Evolutionary conservation across 2,888 invertebrate species (phyloP).

Genomic region (Limenitis camilla): DNA sequence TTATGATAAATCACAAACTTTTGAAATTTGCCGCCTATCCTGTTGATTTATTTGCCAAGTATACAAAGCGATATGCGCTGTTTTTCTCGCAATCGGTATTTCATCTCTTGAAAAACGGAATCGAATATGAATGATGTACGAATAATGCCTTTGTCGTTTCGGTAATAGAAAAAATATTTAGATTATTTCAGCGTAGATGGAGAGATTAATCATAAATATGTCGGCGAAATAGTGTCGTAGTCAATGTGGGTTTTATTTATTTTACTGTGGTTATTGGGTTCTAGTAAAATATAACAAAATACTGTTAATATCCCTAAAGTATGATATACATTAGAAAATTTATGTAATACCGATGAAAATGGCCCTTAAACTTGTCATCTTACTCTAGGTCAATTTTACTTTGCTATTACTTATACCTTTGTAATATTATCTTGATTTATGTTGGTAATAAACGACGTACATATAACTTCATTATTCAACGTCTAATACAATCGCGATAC

Average conservation of each 20-base stretch:
- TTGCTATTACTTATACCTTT: too few relatives aligned
- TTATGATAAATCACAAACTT: constrained; percentile 73
- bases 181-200: constrained; percentile 4
- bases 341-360: too few relatives aligned
- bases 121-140: constrained; percentile 19
- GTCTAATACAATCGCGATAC: neutral
- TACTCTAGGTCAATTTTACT: too few relatives aligned
- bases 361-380: too few relatives aligned
- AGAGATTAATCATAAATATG: neutral
- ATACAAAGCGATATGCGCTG: constrained; percentile 51
- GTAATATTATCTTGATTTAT: too few relatives aligned
- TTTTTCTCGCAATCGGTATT: constrained; percentile 33
- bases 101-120: constrained; percentile 18
- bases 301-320: too few relatives aligned
- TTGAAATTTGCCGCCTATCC: constrained; percentile 65
- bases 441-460: too few relatives aligned
- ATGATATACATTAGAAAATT: too few relatives aligned
- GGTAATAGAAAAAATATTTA: constrained; percentile 12
- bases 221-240: neutral
- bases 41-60: constrained; percentile 61
- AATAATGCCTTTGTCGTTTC: constrained; percentile 15
- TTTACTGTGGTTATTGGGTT: too few relatives aligned
- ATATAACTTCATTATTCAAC: too few relatives aligned
- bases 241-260: too few relatives aligned
- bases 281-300: too few relatives aligned